These are phyloP conservation scores for Bombycilla garrulus DNA, from an alignment of 2,113 vertebrate genomes.

Conservation along the genomic window DNA sequence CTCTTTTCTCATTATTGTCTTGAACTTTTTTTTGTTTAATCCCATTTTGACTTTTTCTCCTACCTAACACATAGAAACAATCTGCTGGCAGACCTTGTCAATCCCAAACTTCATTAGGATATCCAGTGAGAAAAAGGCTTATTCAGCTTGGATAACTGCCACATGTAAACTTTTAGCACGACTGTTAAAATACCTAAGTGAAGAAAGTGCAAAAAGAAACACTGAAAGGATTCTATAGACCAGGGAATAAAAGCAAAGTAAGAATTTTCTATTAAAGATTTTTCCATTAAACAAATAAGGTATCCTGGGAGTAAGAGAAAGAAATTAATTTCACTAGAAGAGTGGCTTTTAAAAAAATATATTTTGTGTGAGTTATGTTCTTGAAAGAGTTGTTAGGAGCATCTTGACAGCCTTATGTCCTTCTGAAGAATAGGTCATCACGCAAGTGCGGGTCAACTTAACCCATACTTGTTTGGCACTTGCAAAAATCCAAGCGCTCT, in stretches of 20 bases:
- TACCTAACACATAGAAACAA: not conserved
- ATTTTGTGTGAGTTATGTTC: not conserved
- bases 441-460: not conserved
- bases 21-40: not conserved
- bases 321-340: not conserved
- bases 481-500: not conserved
- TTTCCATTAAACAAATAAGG: not conserved
- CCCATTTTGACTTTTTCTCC: not conserved
- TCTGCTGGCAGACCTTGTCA: not conserved
- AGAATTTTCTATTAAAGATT: not conserved
- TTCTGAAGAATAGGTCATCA: not conserved
- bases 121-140: not conserved
- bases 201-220: not conserved
- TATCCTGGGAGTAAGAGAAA: not conserved
- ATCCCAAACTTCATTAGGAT: not conserved
- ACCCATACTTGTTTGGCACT: not conserved
- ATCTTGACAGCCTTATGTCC: not conserved
- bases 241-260: not conserved
- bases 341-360: rapidly evolving
- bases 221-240: not conserved
- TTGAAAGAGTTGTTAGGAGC: not conserved
- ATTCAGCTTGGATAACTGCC: not conserved
- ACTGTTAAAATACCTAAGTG: not conserved
- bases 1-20: not conserved
- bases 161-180: not conserved